Evolutionary conservation across 2,797 vertebrate genomes (phyloP).

Genomic region (Microctenopoma steveboyesi): DNA sequence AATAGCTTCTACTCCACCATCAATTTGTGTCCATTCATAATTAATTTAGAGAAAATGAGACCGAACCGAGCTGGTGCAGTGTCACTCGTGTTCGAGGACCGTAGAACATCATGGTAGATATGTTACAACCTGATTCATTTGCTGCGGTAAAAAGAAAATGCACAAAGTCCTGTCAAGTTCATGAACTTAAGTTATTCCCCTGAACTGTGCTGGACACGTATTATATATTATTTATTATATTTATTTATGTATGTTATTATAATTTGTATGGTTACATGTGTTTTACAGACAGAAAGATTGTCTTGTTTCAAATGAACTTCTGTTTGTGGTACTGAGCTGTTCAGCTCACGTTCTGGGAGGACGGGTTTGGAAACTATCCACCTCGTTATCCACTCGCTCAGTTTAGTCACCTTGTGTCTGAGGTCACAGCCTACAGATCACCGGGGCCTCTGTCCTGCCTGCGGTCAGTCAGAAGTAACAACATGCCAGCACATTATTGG

Average conservation of each 20-base stretch:
- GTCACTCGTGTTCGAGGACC: constrained; percentile 34
- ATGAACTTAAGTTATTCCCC: no score
- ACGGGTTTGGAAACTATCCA: background rate
- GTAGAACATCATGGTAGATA: background rate
- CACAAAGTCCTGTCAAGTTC: no score
- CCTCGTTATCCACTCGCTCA: constrained; percentile 2
- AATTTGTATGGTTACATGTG: no score
- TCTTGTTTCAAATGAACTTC: no score
- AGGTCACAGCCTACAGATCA: constrained; percentile 28
- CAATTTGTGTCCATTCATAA: constrained; percentile 69
- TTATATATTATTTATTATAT: no score
- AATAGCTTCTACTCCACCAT: constrained; percentile 58
- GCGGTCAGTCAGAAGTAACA: constrained; percentile 50
- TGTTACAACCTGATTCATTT: background rate
- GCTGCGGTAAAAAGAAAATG: background rate
- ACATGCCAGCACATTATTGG: constrained; percentile 65
- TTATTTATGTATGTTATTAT: no score
- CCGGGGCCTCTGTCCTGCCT: constrained; percentile 1
- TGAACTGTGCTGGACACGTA: no score
- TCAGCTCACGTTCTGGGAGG: no score
- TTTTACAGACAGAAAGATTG: no score
- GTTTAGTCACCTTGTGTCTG: constrained; percentile 31
- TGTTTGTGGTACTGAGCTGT: no score
- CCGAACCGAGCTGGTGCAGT: constrained; percentile 43
- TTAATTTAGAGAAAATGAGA: constrained; percentile 68